A percentile compares a stretch with the other conserved stretches of the same genome.
phyloP scores from a whole-genome alignment of 2,113 vertebrate species.

The Craseonycteris thonglongyai region DNA sequence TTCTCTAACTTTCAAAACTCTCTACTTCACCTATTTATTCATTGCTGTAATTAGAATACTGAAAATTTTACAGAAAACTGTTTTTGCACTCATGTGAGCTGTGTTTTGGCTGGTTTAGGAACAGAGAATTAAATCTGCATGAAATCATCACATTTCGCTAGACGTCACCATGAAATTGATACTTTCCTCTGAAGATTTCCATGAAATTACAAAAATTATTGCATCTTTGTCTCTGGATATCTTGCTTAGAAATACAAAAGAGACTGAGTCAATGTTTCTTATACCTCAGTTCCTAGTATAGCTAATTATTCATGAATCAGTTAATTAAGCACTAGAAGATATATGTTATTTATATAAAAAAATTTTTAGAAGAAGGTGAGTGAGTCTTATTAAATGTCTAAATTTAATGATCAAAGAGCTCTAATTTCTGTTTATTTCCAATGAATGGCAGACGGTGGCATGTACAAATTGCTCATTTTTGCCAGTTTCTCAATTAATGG shows the following conservation, averaged over 20 bases:
- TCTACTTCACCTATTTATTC: background rate
- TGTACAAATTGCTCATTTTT: background rate
- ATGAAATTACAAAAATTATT: conserved; percentile 73
- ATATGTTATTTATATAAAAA: background rate
- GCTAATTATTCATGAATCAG: conserved; percentile 15
- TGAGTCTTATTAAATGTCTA: background rate
- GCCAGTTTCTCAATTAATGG: background rate
- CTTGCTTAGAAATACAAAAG: conserved; percentile 49
- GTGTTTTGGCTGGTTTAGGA: conserved; percentile 23
- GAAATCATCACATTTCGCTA: conserved; percentile 70
- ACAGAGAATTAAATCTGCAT: conserved; percentile 60
- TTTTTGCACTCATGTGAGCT: background rate
- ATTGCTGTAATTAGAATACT: background rate
- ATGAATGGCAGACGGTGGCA: background rate
- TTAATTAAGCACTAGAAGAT: background rate
- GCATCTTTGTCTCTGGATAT: conserved; percentile 57
- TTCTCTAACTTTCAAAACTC: background rate
- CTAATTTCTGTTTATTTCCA: background rate
- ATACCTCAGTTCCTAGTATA: background rate
- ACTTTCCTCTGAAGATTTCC: conserved; percentile 68
- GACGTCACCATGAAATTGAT: conserved; percentile 66
- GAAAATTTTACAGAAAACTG: background rate
- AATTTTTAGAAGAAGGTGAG: background rate
- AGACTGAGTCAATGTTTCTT: background rate
- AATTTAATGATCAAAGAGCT: background rate